Evolutionary conservation across 1,140 invertebrate genomes (phyloP), one percentile per base, ranked within the genome.

Genomic region (Drosophila funebris): DNA sequence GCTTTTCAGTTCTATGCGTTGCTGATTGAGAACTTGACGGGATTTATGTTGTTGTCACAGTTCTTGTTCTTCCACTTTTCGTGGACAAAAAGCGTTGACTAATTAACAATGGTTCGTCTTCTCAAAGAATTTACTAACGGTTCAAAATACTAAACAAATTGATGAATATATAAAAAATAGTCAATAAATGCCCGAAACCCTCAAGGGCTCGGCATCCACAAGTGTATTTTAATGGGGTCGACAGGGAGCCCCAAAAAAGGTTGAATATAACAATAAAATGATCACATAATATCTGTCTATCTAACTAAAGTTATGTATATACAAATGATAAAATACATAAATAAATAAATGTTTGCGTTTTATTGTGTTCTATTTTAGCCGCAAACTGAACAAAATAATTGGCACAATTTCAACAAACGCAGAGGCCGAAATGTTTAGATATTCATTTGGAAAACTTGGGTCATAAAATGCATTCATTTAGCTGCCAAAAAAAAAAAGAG

Each of bases 311-410:
- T 36, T 63, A 63, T n/a, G 16, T 52, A 6, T 16, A 41, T 14
- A 36, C 14, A 20, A 16, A 43, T 22, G 5, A 27, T 9, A 41
- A 58, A 29, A 57, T 9, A 41, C n/a, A n/a, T n/a, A n/a, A n/a
- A n/a, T n/a, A n/a, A n/a, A n/a, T n/a, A 60, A 31, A 44, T 46
- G 43, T 50, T 61, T 24, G 39, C 41, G 4, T 67, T 82, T 64
- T 80, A 85, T 80, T 84, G 73, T 81, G 64, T 81, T 74, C 84
- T 76, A 74, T 87, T 85, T 85, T 87, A 20, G 60, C 44, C 18
- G 27, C 63, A 78, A 71, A 56, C 36, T 52, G 75, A 64, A 50
- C 64, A 54, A 74, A 78, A 82, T 83, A 70, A 83, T 85, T 85
- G 81, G 81, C 81, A 85, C 77, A 74, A 81, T 68, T 81, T 81